phyloP scores from a whole-genome alignment of 2,888 invertebrate genomes.

The Lathronympha strigana region DNA sequence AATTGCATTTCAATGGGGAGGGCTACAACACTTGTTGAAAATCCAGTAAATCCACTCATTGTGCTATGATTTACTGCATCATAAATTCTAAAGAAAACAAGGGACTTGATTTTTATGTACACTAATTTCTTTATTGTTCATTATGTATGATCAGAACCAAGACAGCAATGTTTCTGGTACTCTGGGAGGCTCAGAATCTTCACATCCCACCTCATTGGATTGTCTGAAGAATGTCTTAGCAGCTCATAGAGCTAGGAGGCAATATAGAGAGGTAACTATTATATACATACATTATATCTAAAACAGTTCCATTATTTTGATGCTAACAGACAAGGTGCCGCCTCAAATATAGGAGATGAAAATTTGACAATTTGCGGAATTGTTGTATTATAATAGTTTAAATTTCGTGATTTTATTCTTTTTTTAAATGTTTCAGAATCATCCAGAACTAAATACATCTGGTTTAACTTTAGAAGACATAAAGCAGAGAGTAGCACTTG shows the following conservation, averaged over 20 bases:
- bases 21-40: too few species aligned
- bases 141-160: conserved; percentile 58
- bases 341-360: too few species aligned
- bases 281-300: too few species aligned
- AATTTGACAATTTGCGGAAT: too few species aligned
- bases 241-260: conserved; percentile 88
- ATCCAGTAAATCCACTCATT: too few species aligned
- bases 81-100: background rate
- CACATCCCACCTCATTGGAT: conserved; percentile 82
- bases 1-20: too few species aligned
- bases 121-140: background rate
- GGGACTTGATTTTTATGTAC: background rate
- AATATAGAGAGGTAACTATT: conserved; percentile 86
- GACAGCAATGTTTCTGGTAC: conserved; percentile 73
- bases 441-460: conserved; percentile 90
- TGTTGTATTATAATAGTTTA: too few species aligned
- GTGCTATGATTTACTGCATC: too few species aligned
- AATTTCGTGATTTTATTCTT: too few species aligned
- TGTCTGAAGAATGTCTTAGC: conserved; percentile 87
- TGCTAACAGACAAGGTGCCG: too few species aligned
- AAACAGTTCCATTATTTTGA: too few species aligned
- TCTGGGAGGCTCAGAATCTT: conserved; percentile 65
- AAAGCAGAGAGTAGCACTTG: conserved; percentile 80
- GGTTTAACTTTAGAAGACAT: conserved; percentile 88
- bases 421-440: conserved; percentile 79